phyloP scores from a whole-genome alignment of 2,797 vertebrate species.

The Pangasius sanitwongsei region DNA sequence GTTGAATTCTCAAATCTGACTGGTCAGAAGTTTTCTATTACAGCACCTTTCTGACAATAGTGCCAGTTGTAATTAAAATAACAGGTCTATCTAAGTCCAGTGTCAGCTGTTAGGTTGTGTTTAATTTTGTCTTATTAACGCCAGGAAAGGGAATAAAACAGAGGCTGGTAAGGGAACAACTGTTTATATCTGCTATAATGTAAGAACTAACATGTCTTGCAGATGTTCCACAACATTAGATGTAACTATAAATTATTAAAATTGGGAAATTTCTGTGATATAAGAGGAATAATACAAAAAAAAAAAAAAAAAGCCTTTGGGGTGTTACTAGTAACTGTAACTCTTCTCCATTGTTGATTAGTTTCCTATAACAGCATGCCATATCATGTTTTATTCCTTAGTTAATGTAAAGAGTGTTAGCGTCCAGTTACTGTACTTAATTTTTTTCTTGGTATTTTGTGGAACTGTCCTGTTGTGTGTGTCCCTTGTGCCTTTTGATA shows the following conservation, averaged over 20 bases:
- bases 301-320: background rate
- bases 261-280: background rate
- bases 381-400: background rate
- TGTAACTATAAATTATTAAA: background rate
- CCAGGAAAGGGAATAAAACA: background rate
- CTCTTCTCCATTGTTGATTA: background rate
- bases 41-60: background rate
- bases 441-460: background rate
- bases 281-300: background rate
- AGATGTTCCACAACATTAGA: background rate
- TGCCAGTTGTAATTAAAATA: constrained; percentile 10
- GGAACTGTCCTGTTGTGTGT: background rate
- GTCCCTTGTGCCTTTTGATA: background rate
- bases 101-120: background rate
- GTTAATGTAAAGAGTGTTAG: background rate
- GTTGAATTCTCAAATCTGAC: constrained; percentile 6
- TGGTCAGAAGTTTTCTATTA: constrained; percentile 12
- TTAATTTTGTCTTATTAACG: background rate
- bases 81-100: background rate
- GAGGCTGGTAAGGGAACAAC: background rate
- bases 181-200: background rate
- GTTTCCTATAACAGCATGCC: background rate
- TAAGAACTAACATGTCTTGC: background rate
- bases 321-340: background rate
- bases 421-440: background rate